Percentiles rank a stretch among this genome's conserved stretches.
Evolutionary conservation across 2,113 vertebrate genomes (phyloP).

Genomic region (Pangasianodon hypophthalmus): DNA sequence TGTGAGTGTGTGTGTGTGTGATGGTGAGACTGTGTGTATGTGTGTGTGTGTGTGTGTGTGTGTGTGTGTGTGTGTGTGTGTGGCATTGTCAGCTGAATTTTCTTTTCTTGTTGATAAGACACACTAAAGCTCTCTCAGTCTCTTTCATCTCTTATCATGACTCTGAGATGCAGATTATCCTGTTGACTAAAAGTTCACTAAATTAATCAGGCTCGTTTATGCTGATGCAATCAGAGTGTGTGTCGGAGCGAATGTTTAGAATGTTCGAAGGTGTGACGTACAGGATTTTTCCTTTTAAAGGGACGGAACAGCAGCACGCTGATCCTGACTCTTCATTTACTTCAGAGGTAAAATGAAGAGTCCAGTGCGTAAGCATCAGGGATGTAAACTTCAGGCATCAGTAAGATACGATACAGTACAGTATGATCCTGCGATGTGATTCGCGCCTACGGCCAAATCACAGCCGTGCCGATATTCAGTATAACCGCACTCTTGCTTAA

Average conservation of each 20-base stretch:
- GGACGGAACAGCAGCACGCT: background rate
- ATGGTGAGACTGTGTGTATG: no score
- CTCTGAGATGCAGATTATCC: background rate
- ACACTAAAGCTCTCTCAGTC: background rate
- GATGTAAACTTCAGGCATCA: no score
- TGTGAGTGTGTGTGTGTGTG: no score
- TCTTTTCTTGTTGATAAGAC: no score
- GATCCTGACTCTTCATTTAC: background rate
- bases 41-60: background rate
- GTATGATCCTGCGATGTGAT: no score
- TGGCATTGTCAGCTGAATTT: background rate
- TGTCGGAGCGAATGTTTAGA: background rate
- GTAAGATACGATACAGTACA: no score
- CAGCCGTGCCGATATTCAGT: no score
- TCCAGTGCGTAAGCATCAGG: no score
- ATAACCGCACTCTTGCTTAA: no score
- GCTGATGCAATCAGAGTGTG: background rate
- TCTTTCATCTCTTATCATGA: background rate
- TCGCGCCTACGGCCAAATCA: no score
- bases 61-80: background rate
- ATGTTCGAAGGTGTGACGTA: background rate
- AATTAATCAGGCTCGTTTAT: background rate
- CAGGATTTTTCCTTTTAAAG: background rate
- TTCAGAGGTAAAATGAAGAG: no score
- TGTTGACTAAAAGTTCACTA: conserved; percentile 6